phyloP scores from a whole-genome alignment of 1,140 invertebrate species.

The Caerostris extrusa region DNA sequence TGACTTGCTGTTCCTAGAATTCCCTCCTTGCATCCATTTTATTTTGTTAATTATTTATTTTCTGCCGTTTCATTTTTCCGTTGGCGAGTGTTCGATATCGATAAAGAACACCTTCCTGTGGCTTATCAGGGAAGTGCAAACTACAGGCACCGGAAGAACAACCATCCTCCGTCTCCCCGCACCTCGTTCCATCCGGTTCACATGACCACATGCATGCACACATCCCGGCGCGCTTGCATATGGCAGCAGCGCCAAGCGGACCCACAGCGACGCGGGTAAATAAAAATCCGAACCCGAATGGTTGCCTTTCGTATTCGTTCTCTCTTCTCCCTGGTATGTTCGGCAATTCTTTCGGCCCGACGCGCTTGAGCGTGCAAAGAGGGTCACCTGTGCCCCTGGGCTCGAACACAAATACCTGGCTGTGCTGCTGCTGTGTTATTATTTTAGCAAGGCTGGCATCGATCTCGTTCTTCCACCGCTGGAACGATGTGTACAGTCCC shows the following conservation, averaged over 20 bases:
- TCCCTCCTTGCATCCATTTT: conserved; percentile 39
- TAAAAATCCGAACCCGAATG: conserved; percentile 38
- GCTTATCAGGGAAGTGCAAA: conserved; percentile 76
- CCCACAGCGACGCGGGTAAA: conserved; percentile 71
- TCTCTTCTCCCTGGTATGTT: conserved; percentile 19
- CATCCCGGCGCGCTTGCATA: conserved; percentile 45
- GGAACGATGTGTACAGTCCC: not conserved
- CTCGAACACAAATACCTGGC: conserved; percentile 56
- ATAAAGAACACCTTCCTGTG: conserved; percentile 74
- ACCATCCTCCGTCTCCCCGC: conserved; percentile 25
- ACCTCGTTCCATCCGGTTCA: conserved; percentile 57
- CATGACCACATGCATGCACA: conserved; percentile 58
- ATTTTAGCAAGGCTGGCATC: conserved; percentile 68
- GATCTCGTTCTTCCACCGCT: conserved; percentile 62
- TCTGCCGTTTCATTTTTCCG: conserved; percentile 41
- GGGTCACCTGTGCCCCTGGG: conserved; percentile 70
- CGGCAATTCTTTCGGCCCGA: conserved; percentile 19
- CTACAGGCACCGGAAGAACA: conserved; percentile 72
- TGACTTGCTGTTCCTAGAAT: conserved; percentile 8
- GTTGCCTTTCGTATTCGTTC: not conserved
- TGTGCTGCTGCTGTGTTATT: conserved; percentile 60
- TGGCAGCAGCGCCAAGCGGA: conserved; percentile 45
- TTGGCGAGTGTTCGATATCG: conserved; percentile 64
- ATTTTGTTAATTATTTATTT: not conserved
- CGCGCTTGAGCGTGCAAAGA: conserved; percentile 66